These are phyloP conservation scores for Zophobas morio DNA, from an alignment of 1,140 invertebrate species.

Conservation along the genomic window DNA sequence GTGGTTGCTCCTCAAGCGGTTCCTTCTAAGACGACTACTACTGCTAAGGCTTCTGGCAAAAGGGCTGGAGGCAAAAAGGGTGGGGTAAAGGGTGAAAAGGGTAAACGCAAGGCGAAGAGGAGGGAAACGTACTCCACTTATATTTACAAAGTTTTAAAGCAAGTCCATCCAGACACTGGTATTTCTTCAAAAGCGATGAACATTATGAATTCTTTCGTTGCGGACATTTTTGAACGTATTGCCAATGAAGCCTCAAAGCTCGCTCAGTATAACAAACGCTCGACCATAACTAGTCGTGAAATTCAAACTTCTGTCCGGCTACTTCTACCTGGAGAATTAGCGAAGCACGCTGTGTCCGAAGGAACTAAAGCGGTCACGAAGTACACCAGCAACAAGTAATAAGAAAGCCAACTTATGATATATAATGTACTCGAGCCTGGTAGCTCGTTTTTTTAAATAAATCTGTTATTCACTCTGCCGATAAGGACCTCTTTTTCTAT, in stretches of 20 bases:
- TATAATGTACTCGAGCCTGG: no score
- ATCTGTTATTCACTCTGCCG: no score
- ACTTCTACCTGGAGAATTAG: constrained; percentile 73
- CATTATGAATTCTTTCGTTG: constrained; percentile 71
- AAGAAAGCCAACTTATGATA: no score
- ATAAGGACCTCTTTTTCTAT: no score
- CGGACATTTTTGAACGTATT: constrained; percentile 80
- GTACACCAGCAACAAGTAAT: constrained; percentile 71
- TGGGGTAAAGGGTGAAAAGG: no score
- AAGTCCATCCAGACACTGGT: constrained; percentile 79
- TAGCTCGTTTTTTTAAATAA: no score
- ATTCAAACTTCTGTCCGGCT: constrained; percentile 73
- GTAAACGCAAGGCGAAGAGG: constrained; percentile 71
- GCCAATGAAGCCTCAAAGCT: constrained; percentile 79
- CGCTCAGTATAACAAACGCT: constrained; percentile 80
- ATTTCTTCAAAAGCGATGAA: constrained; percentile 76
- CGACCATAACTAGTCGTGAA: constrained; percentile 72
- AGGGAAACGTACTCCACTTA: constrained; percentile 81
- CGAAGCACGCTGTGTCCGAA: constrained; percentile 74
- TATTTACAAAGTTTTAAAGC: constrained; percentile 80
- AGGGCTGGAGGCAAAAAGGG: no score
- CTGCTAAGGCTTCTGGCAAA: no score
- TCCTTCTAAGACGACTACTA: no score
- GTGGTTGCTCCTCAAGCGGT: no score
- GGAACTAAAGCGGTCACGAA: constrained; percentile 75